Evolutionary conservation across 1,140 invertebrate species (phyloP), one percentile per base, ranked within the genome.

Genomic region (Steinernema khuongi): DNA sequence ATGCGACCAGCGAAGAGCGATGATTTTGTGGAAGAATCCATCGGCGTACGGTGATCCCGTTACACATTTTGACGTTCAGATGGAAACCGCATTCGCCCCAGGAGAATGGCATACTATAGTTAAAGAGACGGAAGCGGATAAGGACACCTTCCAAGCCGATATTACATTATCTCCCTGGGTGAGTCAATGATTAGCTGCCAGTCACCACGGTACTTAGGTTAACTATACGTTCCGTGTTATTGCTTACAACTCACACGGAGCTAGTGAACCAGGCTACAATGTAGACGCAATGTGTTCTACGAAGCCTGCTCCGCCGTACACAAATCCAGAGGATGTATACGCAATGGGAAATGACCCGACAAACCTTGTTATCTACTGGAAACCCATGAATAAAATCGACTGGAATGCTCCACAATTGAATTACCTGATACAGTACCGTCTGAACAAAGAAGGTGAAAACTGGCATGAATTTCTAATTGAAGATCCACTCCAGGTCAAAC

Each of bases 221-320:
- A 97, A 97, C 86, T 98, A 97, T 83, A 97, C 94, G 0, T 98
- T 97, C 89, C 88, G 95, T 41, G 93, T 98, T 1, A 89, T 94
- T 71, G 94, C 95, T 0, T 90, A 89, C 83, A 98, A 98, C 86
- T 94, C 93, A 87, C 92, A 97, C 80, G 96, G 96, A 0, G 88
- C 90, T 2, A 97, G 94, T 30, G 81, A 89, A 31, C 93, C 95
- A 0, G 97, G 94, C 70, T 76, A 87, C 32, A 90, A 93, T 86
- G 91, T 91, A 17, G 88, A 89, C 4, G 67, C 77, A n/a, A 88
- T 91, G 22, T 97, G 95, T 84, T 90, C 90, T 22, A 96, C 94
- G 0, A 89, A 91, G 30, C 68, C 36, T 11, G 36, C 36, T 11
- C 36, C 94, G 70, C 80, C 81, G 2, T 78, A 77, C 68, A 30